Conservation (phyloP, 2,797 vertebrate species). For the Sebastolobus altivelis region DNA sequence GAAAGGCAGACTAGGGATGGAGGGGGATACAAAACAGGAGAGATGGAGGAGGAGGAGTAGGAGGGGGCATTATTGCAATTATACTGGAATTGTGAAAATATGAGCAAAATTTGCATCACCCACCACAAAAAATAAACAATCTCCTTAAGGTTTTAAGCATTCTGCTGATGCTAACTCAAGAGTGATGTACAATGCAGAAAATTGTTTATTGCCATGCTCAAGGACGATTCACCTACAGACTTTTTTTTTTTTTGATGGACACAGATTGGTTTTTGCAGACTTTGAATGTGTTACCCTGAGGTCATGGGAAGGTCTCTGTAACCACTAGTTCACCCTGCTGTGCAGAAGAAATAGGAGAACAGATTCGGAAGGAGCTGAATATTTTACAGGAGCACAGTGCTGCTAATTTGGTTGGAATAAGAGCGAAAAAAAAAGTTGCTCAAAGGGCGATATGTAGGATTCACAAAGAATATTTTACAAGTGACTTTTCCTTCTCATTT, state of each 20-base stretch:
- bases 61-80: conserved; percentile 5
- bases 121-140: conserved; percentile 17
- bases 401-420: conserved; percentile 4
- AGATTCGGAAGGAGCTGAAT: neutral
- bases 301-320: conserved; percentile 26
- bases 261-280: conserved; percentile 5
- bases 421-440: neutral
- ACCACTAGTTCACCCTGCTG: conserved; percentile 1
- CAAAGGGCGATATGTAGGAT: neutral
- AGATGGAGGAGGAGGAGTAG: neutral
- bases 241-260: conserved; percentile 8
- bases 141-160: conserved; percentile 9
- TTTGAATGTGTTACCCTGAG: conserved; percentile 15
- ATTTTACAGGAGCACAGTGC: neutral
- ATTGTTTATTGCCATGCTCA: conserved; percentile 32
- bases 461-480: neutral
- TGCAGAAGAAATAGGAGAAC: neutral
- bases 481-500: neutral
- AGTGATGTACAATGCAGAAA: conserved; percentile 29
- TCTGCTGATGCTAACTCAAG: conserved; percentile 31
- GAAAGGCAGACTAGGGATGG: conserved; percentile 18
- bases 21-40: neutral
- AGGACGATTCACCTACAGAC: conserved; percentile 23
- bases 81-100: conserved; percentile 26
- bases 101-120: conserved; percentile 19